Conservation (phyloP, 2,888 invertebrate genomes). For the Drosophila borealis region DNA sequence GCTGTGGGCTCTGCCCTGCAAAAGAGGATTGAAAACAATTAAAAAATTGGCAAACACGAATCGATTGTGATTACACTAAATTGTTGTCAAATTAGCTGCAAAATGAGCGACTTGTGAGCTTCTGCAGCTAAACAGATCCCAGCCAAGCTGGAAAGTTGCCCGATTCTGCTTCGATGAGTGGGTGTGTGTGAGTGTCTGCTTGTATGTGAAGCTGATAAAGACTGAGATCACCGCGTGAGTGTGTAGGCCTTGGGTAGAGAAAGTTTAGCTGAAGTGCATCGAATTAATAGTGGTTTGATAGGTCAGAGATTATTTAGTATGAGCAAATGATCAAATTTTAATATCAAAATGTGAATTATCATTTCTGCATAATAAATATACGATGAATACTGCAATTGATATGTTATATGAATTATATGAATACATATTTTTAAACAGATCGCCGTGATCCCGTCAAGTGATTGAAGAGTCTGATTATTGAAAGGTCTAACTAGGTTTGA, state of each 20-base stretch:
- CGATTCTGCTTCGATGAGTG: not conserved
- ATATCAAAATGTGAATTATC: no score
- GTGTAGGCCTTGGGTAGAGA: slow-evolving; percentile 54
- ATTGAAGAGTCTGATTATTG: no score
- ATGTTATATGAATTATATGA: no score
- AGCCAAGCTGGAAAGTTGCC: slow-evolving; percentile 2
- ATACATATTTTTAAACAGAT: no score
- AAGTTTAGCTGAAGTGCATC: slow-evolving; percentile 48
- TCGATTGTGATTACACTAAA: slow-evolving; percentile 83
- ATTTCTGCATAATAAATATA: not conserved
- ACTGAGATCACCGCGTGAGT: slow-evolving; percentile 35
- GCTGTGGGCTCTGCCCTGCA: slow-evolving; percentile 29
- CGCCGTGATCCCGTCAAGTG: no score
- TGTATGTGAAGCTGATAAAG: slow-evolving; percentile 28
- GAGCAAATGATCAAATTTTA: no score
- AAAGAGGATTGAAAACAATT: slow-evolving; percentile 83
- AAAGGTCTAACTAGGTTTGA: no score
- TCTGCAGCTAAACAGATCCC: slow-evolving; percentile 7
- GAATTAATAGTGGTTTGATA: slow-evolving; percentile 33
- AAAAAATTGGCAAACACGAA: slow-evolving; percentile 84
- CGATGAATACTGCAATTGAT: not conserved
- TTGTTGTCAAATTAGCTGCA: slow-evolving; percentile 82
- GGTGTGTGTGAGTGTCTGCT: slow-evolving; percentile 18
- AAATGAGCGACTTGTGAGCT: slow-evolving; percentile 70
- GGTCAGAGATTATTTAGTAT: slow-evolving; percentile 23